Conservation (phyloP, 2,888 invertebrate genomes). For the Cheilosia scutellata region DNA sequence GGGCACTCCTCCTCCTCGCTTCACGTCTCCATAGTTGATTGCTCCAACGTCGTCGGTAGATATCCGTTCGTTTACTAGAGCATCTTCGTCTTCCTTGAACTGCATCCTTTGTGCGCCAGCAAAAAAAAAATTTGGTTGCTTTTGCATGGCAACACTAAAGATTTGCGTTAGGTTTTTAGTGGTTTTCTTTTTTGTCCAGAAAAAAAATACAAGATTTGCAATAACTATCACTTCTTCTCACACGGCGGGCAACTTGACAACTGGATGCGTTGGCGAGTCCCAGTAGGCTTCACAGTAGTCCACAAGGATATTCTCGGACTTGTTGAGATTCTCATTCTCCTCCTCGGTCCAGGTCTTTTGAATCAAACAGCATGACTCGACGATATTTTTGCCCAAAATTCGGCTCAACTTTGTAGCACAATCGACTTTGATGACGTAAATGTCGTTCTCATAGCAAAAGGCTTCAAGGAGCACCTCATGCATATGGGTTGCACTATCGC, state of each 20-base stretch:
- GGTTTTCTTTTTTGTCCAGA: slow-evolving; percentile 38
- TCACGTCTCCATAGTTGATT: slow-evolving; percentile 23
- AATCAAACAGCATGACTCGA: slow-evolving; percentile 85
- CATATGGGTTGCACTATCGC: slow-evolving; percentile 91
- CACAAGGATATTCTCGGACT: slow-evolving; percentile 87
- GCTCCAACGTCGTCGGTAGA: slow-evolving; percentile 70
- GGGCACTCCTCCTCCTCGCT: not conserved
- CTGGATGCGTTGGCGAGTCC: slow-evolving; percentile 87
- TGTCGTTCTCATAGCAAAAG: slow-evolving; percentile 91
- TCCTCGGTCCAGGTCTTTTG: slow-evolving; percentile 83
- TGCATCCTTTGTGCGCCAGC: slow-evolving; percentile 35
- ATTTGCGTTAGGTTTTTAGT: slow-evolving; percentile 32
- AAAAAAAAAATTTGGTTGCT: not conserved
- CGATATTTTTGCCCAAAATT: slow-evolving; percentile 85
- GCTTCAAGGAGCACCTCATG: slow-evolving; percentile 91
- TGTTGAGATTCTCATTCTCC: slow-evolving; percentile 85
- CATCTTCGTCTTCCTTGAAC: slow-evolving; percentile 40
- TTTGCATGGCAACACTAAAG: slow-evolving; percentile 31
- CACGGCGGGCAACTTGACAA: slow-evolving; percentile 88
- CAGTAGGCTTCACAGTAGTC: slow-evolving; percentile 89
- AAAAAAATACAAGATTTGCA: slow-evolving; percentile 66
- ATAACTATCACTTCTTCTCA: slow-evolving; percentile 82
- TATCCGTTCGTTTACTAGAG: slow-evolving; percentile 66
- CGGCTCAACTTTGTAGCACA: slow-evolving; percentile 85
- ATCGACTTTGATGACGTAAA: slow-evolving; percentile 89